phyloP scores from a whole-genome alignment of 64 coral and sea anemone species.

The Montipora cactus region DNA sequence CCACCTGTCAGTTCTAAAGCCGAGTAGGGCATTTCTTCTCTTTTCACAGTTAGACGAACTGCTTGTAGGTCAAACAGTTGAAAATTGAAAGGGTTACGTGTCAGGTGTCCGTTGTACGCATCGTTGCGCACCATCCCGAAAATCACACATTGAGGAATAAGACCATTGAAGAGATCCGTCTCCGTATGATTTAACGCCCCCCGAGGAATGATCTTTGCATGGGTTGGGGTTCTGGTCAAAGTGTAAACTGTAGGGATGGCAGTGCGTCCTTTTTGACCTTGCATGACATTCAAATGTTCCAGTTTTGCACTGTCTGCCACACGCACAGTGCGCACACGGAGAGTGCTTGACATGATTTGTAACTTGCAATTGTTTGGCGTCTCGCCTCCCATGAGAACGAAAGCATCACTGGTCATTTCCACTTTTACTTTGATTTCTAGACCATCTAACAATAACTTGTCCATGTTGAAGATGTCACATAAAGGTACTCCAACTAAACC shows the following conservation, averaged over 20 bases:
- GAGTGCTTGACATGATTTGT: too few relatives aligned
- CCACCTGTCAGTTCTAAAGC: not conserved
- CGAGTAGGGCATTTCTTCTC: constrained; percentile 30
- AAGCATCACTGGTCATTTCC: too few relatives aligned
- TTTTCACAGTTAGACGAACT: constrained; percentile 5
- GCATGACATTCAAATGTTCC: not conserved
- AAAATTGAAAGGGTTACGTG: constrained; percentile 42
- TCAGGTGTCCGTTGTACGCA: constrained; percentile 7
- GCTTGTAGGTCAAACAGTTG: not conserved
- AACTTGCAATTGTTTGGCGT: too few relatives aligned
- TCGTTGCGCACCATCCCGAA: constrained; percentile 15
- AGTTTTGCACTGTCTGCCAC: too few relatives aligned
- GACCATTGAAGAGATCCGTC: not conserved
- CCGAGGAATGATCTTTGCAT: not conserved
- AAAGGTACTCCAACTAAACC: too few relatives aligned
- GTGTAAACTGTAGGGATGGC: not conserved
- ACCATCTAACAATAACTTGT: too few relatives aligned
- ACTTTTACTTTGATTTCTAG: too few relatives aligned
- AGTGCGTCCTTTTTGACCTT: not conserved
- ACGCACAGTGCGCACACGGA: too few relatives aligned
- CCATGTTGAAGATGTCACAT: too few relatives aligned
- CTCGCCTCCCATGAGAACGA: too few relatives aligned
- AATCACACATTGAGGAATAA: constrained; percentile 27
- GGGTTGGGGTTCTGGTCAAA: not conserved
- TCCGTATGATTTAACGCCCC: not conserved